phyloP scores from a whole-genome alignment of 2,888 invertebrate genomes.

The Phragmatobia fuliginosa region DNA sequence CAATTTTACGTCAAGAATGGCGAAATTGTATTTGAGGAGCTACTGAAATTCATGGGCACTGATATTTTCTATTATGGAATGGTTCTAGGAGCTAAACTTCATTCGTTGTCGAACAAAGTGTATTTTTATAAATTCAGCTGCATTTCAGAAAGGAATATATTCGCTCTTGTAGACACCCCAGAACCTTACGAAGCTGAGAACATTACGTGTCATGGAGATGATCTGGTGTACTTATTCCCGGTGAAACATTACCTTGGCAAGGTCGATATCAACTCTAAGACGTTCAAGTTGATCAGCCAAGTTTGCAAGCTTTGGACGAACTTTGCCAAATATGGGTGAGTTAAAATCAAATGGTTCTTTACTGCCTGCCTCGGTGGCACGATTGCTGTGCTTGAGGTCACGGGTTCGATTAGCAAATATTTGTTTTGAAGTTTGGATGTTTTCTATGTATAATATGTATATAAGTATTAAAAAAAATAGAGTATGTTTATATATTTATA shows the following conservation, averaged over 20 bases:
- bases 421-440: too few species aligned
- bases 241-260: conserved; percentile 41
- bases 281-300: conserved; percentile 61
- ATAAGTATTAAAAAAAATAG: too few species aligned
- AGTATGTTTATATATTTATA: too few species aligned
- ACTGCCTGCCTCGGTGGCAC: too few species aligned
- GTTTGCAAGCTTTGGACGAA: conserved; percentile 73
- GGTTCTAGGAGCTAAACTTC: conserved; percentile 53
- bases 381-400: too few species aligned
- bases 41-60: conserved; percentile 51
- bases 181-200: conserved; percentile 39
- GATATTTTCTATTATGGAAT: conserved; percentile 58
- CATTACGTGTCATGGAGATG: conserved; percentile 62
- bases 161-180: conserved; percentile 45
- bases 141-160: conserved; percentile 62
- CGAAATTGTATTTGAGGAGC: conserved; percentile 49
- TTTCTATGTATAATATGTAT: too few species aligned
- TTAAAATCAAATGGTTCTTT: conserved; percentile 9
- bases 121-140: conserved; percentile 69
- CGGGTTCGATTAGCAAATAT: too few species aligned
- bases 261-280: conserved; percentile 51
- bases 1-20: conserved; percentile 60
- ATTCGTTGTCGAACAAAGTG: conserved; percentile 54
- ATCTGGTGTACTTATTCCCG: conserved; percentile 64
- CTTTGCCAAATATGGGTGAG: conserved; percentile 75